Conservation (phyloP, 2,888 invertebrate genomes). For the Emesis russula region DNA sequence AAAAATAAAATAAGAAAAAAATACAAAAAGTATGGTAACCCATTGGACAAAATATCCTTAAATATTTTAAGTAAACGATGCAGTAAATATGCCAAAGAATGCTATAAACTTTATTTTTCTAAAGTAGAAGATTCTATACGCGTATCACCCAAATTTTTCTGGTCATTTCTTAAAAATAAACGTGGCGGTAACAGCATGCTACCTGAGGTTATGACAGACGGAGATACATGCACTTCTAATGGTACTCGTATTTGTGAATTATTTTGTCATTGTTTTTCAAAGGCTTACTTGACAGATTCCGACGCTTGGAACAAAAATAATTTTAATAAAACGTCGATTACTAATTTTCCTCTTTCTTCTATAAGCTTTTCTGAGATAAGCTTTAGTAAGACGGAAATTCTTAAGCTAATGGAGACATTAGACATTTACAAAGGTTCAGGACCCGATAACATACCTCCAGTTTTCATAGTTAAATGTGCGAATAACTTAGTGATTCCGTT, state of each 20-base stretch:
- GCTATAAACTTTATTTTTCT: not conserved
- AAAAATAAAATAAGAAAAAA: not conserved
- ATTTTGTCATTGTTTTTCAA: not conserved
- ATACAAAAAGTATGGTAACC: conserved; percentile 18
- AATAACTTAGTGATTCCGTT: conserved; percentile 23
- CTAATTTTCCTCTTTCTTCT: not conserved
- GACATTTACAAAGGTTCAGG: not conserved
- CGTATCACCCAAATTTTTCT: not conserved
- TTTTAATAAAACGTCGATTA: not conserved
- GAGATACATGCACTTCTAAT: not conserved
- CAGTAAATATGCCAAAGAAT: not conserved
- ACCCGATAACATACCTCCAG: conserved; percentile 44
- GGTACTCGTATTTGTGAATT: not conserved
- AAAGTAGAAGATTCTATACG: not conserved
- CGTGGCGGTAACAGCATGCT: not conserved
- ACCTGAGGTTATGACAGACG: not conserved
- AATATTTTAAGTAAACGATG: not conserved
- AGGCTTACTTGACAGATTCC: not conserved
- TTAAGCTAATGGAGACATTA: not conserved
- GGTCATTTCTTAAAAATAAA: not conserved
- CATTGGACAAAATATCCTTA: conserved; percentile 15
- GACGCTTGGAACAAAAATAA: not conserved
- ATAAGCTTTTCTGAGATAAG: not conserved
- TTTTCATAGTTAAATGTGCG: conserved; percentile 50
- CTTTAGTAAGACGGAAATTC: conserved; percentile 13